Evolutionary conservation across 2,797 vertebrate genomes (phyloP), one percentile per base, ranked within the genome.

Genomic region (Bryconaethiops microstoma): DNA sequence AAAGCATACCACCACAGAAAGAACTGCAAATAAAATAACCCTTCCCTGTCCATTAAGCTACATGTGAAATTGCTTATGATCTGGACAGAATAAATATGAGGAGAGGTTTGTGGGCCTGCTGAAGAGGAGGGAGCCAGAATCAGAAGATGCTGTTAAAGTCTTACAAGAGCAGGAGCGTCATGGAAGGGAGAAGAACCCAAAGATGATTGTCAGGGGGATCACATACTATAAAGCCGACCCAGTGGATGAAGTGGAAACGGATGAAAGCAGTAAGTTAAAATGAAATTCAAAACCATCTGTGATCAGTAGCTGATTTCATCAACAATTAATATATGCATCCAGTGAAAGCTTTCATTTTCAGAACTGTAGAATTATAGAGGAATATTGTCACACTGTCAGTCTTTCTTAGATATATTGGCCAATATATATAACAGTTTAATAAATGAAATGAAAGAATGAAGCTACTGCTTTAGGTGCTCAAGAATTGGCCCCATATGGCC

Each of bases 191-290:
- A 70, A 87, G 90, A 92, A 84, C 42, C 81, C 84, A 8, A 86
- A 86, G 80, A 94, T 96, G 64, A 93, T 98, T 69, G 93, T 98
- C 85, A 94, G 97, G 85, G 96, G 96, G 40, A 92, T 99, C 88
- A 99, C 97, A 62, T 99, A 97, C 90, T 99, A 99, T 87, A 99
- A 98, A 89, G 95, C 97, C 10, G 96, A 96, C 83, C 93, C 94
- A 21, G 88, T 93, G 0, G 97, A 99, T 71, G 95, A 96, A 0
- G 95, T 95, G 0, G 96, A 98, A 76, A 94, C 95, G 0, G 97
- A 96, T 67, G 97, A 98, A 63, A 95, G 93, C 79, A 92, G 98
- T 99, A 90, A 96, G 97, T 95, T 69, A 71, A 54, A 69, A 45
- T 59, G 35, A 35, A 65, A 8, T 29, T 5, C 6, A 12, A 42